These are phyloP conservation scores for Heliconius hortense DNA, from an alignment of 2,888 invertebrate genomes.

Conservation along the genomic window DNA sequence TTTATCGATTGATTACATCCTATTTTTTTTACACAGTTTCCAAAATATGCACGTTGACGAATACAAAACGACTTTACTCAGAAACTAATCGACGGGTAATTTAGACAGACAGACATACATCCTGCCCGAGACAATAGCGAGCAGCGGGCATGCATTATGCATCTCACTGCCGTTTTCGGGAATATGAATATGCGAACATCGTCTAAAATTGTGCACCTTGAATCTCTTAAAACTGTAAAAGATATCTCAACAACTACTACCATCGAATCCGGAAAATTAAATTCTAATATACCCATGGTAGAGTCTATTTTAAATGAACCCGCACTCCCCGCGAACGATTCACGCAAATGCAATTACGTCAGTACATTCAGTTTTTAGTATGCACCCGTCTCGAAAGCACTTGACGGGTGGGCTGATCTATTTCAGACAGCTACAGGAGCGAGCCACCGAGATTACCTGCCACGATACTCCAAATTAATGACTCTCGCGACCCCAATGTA, in stretches of 20 bases:
- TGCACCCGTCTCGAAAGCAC: conserved; percentile 39
- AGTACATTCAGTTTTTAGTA: conserved; percentile 37
- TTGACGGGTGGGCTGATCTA: conserved; percentile 66
- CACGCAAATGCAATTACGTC: conserved; percentile 41
- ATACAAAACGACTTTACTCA: conserved; percentile 58
- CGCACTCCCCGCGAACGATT: conserved; percentile 29
- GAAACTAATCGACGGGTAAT: conserved; percentile 75
- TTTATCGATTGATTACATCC: conserved; percentile 46
- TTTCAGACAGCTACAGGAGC: conserved; percentile 66
- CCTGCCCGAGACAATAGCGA: conserved; percentile 50
- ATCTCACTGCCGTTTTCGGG: conserved; percentile 45
- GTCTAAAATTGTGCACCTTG: conserved; percentile 35
- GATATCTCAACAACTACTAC: conserved; percentile 28
- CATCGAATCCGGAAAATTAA: conserved; percentile 2
- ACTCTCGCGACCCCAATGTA: conserved; percentile 52
- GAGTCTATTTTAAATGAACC: conserved; percentile 5
- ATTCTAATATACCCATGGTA: not conserved
- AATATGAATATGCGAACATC: conserved; percentile 41
- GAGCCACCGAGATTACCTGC: conserved; percentile 58
- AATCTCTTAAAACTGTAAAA: conserved; percentile 31
- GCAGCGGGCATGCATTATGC: conserved; percentile 54
- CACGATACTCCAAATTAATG: conserved; percentile 68
- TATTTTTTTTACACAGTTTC: conserved; percentile 46
- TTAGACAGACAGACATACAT: conserved; percentile 75
- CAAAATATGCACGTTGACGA: conserved; percentile 43